Evolutionary conservation across 2,888 invertebrate genomes (phyloP).

Genomic region (Poecilus cupreus): DNA sequence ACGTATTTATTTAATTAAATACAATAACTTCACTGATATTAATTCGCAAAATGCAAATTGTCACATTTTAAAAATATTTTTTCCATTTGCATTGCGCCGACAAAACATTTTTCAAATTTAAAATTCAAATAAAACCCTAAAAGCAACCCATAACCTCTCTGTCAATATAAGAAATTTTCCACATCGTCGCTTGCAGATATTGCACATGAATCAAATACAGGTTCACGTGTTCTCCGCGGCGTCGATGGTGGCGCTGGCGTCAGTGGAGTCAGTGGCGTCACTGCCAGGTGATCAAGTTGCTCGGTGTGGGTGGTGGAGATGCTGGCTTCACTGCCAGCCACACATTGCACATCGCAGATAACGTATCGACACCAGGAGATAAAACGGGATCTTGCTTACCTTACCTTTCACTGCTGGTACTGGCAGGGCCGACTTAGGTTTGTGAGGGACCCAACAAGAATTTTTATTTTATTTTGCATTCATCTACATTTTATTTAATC

Average conservation of each 20-base stretch:
- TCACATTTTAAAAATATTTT: slow-evolving; percentile 54
- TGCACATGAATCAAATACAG: slow-evolving; percentile 58
- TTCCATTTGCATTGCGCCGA: slow-evolving; percentile 50
- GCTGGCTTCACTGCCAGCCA: neutral
- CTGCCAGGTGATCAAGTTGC: slow-evolving; percentile 20
- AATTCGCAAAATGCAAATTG: slow-evolving; percentile 12
- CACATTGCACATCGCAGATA: slow-evolving; percentile 11
- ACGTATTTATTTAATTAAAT: slow-evolving; percentile 6
- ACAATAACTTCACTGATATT: neutral
- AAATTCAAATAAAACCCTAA: slow-evolving; percentile 57
- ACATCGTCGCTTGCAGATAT: slow-evolving; percentile 58
- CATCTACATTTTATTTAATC: too few relatives aligned
- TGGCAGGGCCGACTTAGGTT: too few relatives aligned
- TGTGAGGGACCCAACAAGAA: too few relatives aligned
- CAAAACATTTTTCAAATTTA: slow-evolving; percentile 58
- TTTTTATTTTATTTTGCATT: too few relatives aligned
- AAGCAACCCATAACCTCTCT: slow-evolving; percentile 54
- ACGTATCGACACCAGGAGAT: neutral
- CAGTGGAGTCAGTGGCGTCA: slow-evolving; percentile 1
- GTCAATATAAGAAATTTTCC: slow-evolving; percentile 59
- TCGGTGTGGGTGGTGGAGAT: neutral
- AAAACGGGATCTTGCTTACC: neutral
- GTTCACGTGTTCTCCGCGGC: slow-evolving; percentile 11
- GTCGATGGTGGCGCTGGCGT: slow-evolving; percentile 18
- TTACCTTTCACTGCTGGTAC: neutral